Conservation (phyloP, 2,113 vertebrate species). For the Cryptotis parvus region DNA sequence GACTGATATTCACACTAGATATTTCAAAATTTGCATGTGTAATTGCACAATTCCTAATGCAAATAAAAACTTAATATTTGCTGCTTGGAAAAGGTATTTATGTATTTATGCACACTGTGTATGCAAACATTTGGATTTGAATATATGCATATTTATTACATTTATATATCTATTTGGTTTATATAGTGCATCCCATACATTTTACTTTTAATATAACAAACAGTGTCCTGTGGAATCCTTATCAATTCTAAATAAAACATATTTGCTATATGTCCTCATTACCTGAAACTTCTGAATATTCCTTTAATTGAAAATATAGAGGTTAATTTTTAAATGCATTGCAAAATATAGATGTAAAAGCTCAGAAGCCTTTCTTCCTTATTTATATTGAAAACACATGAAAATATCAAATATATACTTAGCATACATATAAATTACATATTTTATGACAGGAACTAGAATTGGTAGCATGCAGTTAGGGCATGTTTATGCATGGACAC, state of each 20-base stretch:
- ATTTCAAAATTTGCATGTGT: conserved; percentile 79
- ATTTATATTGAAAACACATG: not conserved
- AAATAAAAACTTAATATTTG: conserved; percentile 68
- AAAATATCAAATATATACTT: conserved; percentile 25
- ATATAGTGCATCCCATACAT: not conserved
- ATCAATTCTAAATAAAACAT: not conserved
- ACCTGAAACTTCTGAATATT: conserved; percentile 43
- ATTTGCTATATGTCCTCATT: not conserved
- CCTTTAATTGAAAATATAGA: not conserved
- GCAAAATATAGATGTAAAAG: not conserved
- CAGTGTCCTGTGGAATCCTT: not conserved
- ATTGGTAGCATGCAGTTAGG: not conserved
- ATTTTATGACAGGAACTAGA: not conserved
- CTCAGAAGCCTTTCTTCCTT: not conserved
- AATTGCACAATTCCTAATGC: conserved; percentile 72
- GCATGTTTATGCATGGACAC: too few species aligned
- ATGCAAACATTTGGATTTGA: conserved; percentile 69
- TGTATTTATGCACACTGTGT: conserved; percentile 67
- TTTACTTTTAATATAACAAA: conserved; percentile 27
- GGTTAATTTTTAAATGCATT: not conserved
- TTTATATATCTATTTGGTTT: conserved; percentile 54
- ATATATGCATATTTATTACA: conserved; percentile 75
- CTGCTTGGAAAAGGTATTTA: conserved; percentile 56
- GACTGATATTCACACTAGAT: conserved; percentile 76
- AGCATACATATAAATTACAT: not conserved